A percentile compares a stretch with the other conserved stretches of the same genome.
phyloP scores from a whole-genome alignment of 2,797 vertebrate genomes.

The Anabacerthia variegaticeps region DNA sequence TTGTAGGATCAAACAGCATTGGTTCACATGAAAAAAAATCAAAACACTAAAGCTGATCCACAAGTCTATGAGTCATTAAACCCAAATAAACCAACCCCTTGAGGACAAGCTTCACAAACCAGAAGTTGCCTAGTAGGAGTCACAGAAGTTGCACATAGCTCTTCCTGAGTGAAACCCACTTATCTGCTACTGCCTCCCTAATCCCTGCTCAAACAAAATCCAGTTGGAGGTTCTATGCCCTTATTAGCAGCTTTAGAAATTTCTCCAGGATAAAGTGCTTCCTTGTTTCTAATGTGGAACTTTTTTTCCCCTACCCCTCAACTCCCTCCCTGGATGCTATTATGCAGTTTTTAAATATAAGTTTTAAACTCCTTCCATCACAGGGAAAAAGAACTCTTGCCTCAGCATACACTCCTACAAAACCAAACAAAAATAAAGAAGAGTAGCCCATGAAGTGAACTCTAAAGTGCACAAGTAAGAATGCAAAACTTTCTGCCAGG shows the following conservation, averaged over 20 bases:
- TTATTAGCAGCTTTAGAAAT: background rate
- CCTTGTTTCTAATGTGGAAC: background rate
- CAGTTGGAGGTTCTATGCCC: background rate
- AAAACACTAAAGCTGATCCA: background rate
- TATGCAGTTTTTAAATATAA: background rate
- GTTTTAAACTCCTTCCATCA: background rate
- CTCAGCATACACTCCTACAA: fast-evolving
- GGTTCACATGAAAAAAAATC: background rate
- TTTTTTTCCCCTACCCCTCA: background rate
- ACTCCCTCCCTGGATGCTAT: background rate
- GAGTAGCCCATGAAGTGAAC: background rate
- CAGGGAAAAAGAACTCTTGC: background rate
- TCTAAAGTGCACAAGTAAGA: background rate
- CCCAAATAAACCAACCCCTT: background rate
- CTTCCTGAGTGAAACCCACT: background rate
- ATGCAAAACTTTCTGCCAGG: background rate
- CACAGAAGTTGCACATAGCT: background rate
- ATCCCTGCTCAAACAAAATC: background rate
- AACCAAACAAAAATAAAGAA: background rate
- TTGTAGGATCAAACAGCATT: background rate
- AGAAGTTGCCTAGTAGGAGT: background rate
- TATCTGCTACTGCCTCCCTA: background rate
- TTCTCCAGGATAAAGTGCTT: background rate
- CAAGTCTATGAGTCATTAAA: background rate
- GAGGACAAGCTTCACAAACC: background rate